Conservation (phyloP, 2,888 invertebrate species). For the Willowsia nigromaculata region DNA sequence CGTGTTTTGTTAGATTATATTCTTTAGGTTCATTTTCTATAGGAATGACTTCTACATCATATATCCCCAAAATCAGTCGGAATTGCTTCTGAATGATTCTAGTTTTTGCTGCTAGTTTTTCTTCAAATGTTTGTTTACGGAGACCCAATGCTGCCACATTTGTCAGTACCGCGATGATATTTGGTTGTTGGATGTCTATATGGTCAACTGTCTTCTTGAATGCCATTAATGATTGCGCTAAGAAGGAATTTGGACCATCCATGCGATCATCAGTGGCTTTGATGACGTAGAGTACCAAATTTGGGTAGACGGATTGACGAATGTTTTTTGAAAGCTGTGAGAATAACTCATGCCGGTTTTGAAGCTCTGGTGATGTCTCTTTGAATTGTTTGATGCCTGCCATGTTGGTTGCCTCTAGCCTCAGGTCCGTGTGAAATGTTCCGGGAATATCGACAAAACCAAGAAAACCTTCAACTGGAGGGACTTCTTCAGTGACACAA, state of each 20-base stretch:
- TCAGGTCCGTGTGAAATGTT: neutral
- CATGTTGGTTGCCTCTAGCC: neutral
- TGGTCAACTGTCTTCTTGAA: neutral
- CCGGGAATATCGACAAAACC: constrained; percentile 44
- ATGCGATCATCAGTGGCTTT: constrained; percentile 9
- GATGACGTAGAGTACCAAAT: neutral
- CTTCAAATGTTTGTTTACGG: neutral
- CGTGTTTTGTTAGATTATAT: neutral
- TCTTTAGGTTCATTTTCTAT: constrained; percentile 39
- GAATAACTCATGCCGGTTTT: neutral
- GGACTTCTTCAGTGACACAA: neutral
- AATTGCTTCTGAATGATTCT: neutral
- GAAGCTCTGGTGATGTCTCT: neutral
- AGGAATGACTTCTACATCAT: neutral
- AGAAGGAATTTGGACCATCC: neutral
- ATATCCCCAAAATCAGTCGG: neutral
- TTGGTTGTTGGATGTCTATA: neutral
- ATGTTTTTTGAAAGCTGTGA: neutral
- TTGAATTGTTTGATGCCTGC: neutral
- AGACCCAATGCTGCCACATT: neutral
- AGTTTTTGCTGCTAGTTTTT: neutral
- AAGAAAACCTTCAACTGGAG: neutral
- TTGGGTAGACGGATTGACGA: constrained; percentile 38
- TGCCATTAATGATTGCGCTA: constrained; percentile 19
- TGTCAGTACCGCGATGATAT: constrained; percentile 32